Conservation (phyloP, 2,888 invertebrate species). For the Agapetus fuscipes region DNA sequence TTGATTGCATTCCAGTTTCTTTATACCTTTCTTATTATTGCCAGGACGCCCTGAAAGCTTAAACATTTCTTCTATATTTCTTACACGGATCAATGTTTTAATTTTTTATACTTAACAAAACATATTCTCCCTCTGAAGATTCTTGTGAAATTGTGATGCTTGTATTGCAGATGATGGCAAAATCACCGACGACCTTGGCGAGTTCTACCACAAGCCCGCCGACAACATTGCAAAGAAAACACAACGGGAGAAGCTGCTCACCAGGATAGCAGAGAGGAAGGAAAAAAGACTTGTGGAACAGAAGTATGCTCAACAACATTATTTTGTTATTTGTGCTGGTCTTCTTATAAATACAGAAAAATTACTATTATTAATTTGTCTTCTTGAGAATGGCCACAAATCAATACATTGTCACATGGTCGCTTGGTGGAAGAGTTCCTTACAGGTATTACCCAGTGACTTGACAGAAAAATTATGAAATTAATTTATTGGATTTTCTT, state of each 20-base stretch:
- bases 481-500: no score
- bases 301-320: slow-evolving; percentile 33
- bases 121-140: no score
- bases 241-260: slow-evolving; percentile 70
- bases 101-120: no score
- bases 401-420: slow-evolving; percentile 11
- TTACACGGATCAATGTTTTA: no score
- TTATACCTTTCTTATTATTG: no score
- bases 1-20: no score
- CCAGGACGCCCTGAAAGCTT: no score
- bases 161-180: slow-evolving; percentile 39
- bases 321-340: no score
- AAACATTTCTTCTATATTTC: no score
- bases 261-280: slow-evolving; percentile 64
- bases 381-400: neutral
- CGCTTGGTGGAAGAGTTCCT: slow-evolving; percentile 5
- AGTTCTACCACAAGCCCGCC: slow-evolving; percentile 82
- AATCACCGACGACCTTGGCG: slow-evolving; percentile 54
- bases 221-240: slow-evolving; percentile 63
- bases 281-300: slow-evolving; percentile 71
- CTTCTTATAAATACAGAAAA: no score
- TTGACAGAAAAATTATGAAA: no score
- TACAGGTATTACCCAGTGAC: slow-evolving; percentile 14
- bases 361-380: neutral
- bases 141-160: no score